A percentile compares a stretch with the other conserved stretches of the same genome.
Conservation (phyloP, 2,797 vertebrate species). For the Semotilus atromaculatus region DNA sequence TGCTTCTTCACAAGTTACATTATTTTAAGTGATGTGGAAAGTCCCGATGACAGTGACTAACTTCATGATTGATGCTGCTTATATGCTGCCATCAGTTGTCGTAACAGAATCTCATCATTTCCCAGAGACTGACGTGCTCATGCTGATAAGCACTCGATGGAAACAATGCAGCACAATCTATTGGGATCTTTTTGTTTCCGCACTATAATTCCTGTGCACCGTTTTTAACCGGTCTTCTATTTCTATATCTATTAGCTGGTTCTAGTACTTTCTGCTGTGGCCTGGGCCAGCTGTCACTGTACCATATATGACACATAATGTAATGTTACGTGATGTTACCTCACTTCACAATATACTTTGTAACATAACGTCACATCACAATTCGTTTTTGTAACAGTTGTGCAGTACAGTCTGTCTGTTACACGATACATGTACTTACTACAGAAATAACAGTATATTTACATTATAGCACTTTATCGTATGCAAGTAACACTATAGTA, state of each 20-base stretch:
- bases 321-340: neutral
- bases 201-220: neutral
- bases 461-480: too few species aligned
- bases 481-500: too few species aligned
- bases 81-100: conserved; percentile 4
- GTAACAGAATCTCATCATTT: conserved; percentile 22
- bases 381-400: neutral
- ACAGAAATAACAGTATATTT: too few species aligned
- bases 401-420: too few species aligned
- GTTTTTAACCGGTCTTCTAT: neutral
- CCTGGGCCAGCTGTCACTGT: too few species aligned
- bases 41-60: conserved; percentile 11
- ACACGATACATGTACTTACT: too few species aligned
- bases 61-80: conserved; percentile 10
- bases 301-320: too few species aligned
- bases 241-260: neutral
- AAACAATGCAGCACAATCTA: conserved; percentile 20
- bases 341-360: neutral
- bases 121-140: neutral
- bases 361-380: neutral
- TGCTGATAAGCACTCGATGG: conserved; percentile 5
- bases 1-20: neutral
- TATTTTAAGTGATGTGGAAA: conserved; percentile 1
- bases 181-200: neutral
- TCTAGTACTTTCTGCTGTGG: neutral